Percentiles rank a stretch among this genome's conserved stretches.
These are phyloP conservation scores for Melitaea athalia DNA, from an alignment of 2,888 invertebrate species.

Conservation along the genomic window DNA sequence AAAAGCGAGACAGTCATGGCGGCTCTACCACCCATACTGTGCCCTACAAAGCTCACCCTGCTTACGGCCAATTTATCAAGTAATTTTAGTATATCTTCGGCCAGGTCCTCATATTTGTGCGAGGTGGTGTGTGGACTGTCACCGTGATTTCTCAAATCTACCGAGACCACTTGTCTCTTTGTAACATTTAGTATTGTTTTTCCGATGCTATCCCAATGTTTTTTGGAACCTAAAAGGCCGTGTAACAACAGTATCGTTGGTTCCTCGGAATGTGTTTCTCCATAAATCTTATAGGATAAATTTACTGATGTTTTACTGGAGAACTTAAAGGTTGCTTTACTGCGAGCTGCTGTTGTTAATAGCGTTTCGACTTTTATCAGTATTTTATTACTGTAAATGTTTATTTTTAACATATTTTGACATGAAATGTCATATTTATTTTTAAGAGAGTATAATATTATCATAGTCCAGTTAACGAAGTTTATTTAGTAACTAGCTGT, in stretches of 20 bases:
- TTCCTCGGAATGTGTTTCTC: constrained; percentile 46
- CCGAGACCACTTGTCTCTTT: constrained; percentile 89
- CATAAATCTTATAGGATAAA: constrained; percentile 65
- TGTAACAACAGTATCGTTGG: constrained; percentile 85
- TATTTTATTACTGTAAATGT: constrained; percentile 28
- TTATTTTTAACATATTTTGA: constrained; percentile 33
- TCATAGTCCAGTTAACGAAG: background rate
- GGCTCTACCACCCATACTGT: constrained; percentile 95
- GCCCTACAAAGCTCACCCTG: constrained; percentile 88
- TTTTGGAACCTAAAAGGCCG: constrained; percentile 93
- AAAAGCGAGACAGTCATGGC: constrained; percentile 91
- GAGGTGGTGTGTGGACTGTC: constrained; percentile 90
- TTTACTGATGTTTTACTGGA: constrained; percentile 49
- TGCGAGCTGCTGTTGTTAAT: constrained; percentile 22
- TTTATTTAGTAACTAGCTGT: background rate
- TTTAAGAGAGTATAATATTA: background rate
- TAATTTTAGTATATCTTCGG: constrained; percentile 86
- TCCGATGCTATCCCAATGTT: constrained; percentile 92
- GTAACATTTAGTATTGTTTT: constrained; percentile 85
- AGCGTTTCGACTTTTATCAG: constrained; percentile 25
- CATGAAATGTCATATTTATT: constrained; percentile 20
- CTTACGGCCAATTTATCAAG: constrained; percentile 82
- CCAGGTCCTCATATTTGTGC: constrained; percentile 89
- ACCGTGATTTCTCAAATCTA: constrained; percentile 98
- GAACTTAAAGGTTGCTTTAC: constrained; percentile 25